These are phyloP conservation scores for Eurytoma californica DNA, from an alignment of 2,888 invertebrate species.

Conservation along the genomic window DNA sequence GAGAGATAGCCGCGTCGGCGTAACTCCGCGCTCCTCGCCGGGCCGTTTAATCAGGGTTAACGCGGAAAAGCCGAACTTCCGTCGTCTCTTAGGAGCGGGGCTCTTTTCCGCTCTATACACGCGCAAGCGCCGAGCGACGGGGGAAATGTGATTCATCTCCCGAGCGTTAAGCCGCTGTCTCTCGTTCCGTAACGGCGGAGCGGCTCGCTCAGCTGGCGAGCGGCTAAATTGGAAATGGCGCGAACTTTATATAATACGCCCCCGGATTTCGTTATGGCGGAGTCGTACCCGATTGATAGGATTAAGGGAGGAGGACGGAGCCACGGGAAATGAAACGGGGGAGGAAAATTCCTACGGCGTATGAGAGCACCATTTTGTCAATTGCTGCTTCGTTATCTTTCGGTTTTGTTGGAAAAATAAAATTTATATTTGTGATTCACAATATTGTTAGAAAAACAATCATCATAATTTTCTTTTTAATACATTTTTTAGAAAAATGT, in stretches of 20 bases:
- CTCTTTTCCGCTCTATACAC: conserved; percentile 10
- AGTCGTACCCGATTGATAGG: conserved; percentile 33
- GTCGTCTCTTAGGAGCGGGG: conserved; percentile 15
- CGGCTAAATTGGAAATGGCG: conserved; percentile 49
- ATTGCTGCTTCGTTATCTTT: no score
- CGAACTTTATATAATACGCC: conserved; percentile 35
- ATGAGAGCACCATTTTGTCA: not conserved
- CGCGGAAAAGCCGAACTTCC: conserved; percentile 51
- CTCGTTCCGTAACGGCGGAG: conserved; percentile 1
- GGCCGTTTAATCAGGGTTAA: conserved; percentile 50
- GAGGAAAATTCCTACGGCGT: not conserved
- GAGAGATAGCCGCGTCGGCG: not conserved
- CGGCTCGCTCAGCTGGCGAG: conserved; percentile 33
- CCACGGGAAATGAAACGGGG: conserved; percentile 6
- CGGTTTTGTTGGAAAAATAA: no score
- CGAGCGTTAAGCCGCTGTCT: conserved; percentile 19
- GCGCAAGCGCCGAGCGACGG: not conserved
- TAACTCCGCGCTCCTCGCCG: conserved; percentile 5
- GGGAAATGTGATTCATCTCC: conserved; percentile 48
- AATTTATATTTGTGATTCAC: no score
- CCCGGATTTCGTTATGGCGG: conserved; percentile 28
- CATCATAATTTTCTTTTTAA: no score
- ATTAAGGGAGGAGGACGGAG: conserved; percentile 22
- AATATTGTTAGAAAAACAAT: no score
- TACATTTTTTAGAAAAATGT: no score